Evolutionary conservation across 1,140 invertebrate species (phyloP), one percentile per base, ranked within the genome.

Genomic region (Trachymyrmex septentrionalis): DNA sequence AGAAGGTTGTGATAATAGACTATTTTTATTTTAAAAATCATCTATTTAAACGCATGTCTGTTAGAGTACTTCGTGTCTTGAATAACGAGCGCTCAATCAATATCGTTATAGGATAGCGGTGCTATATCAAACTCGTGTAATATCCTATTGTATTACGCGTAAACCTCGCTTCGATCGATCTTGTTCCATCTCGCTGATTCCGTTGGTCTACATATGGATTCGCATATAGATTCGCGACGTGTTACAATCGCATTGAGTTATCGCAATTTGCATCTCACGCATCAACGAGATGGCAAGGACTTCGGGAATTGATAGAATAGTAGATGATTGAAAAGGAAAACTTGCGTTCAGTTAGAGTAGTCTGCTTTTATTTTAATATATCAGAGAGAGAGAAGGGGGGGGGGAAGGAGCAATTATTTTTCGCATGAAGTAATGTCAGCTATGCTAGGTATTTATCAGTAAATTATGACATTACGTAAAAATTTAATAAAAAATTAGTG

Each of bases 101-200:
- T 67, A 85, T 7, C 12, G 34, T 80, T 78, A 38, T 30, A 44
- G 59, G 6, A 38, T 66, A 63, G 38, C 50, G 16, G 1, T 19
- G 30, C n/a, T 38, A 59, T 75, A 76, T 48, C 27, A 85, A 85
- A 48, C 38, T 59, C 14, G 19, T 21, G 69, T 71, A 76, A 87
- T 87, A 87, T 86, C 69, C 53, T 85, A 24, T 85, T 73, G 80
- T 75, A 84, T 73, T 84, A 85, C 53, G 50, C 64, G 64, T 80
- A 80, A 63, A 72, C 55, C 64, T 24, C 64, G 38, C 48, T 67
- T 34, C 77, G 69, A 67, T 86, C 76, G 76, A 86, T 57, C 76
- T 67, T 38, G 75, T 69, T 86, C 63, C 24, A 59, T 12, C 76
- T 59, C 44, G 55, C 66, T 69, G n/a, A 81, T 81, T 59, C 76